Conservation (phyloP, 2,797 vertebrate species). For the Hozukius guyotensis region DNA sequence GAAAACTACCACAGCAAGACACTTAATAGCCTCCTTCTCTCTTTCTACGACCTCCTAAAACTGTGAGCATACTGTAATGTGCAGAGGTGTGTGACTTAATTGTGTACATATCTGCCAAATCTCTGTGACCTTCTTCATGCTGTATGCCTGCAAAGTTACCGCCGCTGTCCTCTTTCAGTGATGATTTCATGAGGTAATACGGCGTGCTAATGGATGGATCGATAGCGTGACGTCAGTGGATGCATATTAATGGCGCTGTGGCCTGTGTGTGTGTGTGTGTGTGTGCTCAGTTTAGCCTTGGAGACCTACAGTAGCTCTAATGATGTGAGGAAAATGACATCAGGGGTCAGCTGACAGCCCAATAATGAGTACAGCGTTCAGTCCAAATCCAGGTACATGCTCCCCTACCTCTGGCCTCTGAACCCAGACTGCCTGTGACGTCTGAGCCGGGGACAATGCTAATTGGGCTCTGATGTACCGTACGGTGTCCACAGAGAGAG, state of each 20-base stretch:
- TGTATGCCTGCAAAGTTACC: conserved; percentile 26
- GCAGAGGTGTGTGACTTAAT: conserved; percentile 38
- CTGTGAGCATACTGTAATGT: background rate
- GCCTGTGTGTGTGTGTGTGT: conserved; percentile 12
- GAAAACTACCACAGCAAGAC: conserved; percentile 40
- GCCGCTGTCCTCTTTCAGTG: conserved; percentile 20
- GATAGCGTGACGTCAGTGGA: conserved; percentile 59
- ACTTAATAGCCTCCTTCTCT: conserved; percentile 33
- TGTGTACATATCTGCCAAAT: conserved; percentile 37
- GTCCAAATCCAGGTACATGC: conserved; percentile 61
- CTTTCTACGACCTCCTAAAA: conserved; percentile 9
- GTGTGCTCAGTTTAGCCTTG: conserved; percentile 26
- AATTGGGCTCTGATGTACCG: conserved; percentile 69
- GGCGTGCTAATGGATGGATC: conserved; percentile 61
- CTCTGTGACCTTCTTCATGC: conserved; percentile 41
- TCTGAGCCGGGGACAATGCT: conserved; percentile 43
- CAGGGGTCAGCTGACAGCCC: conserved; percentile 69
- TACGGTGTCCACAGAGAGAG: conserved; percentile 20
- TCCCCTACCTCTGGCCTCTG: conserved; percentile 60
- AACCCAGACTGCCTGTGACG: conserved; percentile 44
- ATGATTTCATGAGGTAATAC: conserved; percentile 58
- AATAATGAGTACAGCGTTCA: conserved; percentile 73
- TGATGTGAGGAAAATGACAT: conserved; percentile 69
- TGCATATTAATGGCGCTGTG: conserved; percentile 64
- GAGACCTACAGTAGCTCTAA: conserved; percentile 53